These are phyloP conservation scores for Carlito syrichta DNA, from an alignment of 2,113 vertebrate species.

Conservation along the genomic window DNA sequence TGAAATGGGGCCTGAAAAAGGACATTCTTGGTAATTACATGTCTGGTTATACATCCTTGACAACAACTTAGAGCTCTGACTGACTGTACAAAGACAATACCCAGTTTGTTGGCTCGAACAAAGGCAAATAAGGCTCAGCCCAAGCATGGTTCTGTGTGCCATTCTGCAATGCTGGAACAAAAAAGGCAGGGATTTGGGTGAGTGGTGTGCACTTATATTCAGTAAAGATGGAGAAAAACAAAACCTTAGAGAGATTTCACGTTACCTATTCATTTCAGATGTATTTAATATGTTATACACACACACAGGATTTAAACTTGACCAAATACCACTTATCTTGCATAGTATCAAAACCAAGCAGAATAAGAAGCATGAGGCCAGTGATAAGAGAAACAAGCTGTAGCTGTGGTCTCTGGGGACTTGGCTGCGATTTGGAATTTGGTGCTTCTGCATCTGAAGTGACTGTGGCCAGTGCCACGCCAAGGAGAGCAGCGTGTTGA, in stretches of 20 bases:
- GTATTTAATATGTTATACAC: not conserved
- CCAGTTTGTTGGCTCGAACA: constrained; percentile 47
- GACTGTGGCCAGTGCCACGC: not conserved
- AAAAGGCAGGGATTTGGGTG: not conserved
- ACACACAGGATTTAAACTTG: not conserved
- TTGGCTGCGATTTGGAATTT: not conserved
- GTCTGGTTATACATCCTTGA: constrained; percentile 51
- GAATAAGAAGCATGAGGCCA: not conserved
- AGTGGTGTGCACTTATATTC: not conserved
- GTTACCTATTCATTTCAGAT: not conserved
- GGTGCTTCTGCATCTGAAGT: not conserved
- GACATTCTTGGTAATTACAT: constrained; percentile 25
- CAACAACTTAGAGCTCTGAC: constrained; percentile 24
- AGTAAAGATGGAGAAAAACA: not conserved
- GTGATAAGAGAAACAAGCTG: not conserved
- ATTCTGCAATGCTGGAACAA: constrained; percentile 27
- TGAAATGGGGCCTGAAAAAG: constrained; percentile 24
- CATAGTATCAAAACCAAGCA: not conserved
- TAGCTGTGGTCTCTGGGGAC: not conserved
- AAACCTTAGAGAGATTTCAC: not conserved
- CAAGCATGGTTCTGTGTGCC: not conserved
- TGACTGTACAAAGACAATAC: constrained; percentile 42
- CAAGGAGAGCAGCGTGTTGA: not conserved
- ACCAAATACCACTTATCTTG: not conserved
- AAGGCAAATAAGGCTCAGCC: not conserved